phyloP scores from a whole-genome alignment of 2,888 invertebrate species.

The Germaria angustata region DNA sequence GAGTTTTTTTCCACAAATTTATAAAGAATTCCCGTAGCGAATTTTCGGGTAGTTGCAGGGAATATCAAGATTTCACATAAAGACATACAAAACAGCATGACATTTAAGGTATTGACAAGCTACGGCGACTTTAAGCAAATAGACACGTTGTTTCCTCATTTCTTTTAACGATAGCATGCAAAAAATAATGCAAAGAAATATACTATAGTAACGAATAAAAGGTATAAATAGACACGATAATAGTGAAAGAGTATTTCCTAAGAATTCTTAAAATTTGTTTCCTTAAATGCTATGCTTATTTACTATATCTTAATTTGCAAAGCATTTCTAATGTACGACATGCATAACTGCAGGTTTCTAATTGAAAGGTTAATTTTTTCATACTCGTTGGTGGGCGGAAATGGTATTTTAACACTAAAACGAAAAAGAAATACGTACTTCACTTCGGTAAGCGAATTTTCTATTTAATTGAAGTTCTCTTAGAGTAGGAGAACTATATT shows the following conservation, averaged over 20 bases:
- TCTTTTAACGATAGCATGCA: constrained; percentile 24
- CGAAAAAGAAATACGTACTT: no score
- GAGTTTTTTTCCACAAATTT: constrained; percentile 12
- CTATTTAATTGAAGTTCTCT: no score
- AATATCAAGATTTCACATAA: constrained; percentile 63
- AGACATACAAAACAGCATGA: constrained; percentile 59
- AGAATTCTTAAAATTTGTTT: constrained; percentile 13
- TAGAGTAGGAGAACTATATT: no score
- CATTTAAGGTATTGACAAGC: constrained; percentile 45
- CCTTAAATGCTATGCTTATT: not conserved
- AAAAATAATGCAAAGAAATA: constrained; percentile 35
- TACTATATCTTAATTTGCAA: not conserved
- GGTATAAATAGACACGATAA: not conserved
- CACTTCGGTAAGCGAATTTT: no score
- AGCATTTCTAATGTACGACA: not conserved
- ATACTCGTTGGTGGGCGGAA: constrained; percentile 1
- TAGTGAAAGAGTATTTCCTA: not conserved
- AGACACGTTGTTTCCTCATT: constrained; percentile 24
- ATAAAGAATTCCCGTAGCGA: constrained; percentile 57
- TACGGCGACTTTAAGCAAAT: constrained; percentile 30
- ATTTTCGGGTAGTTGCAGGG: constrained; percentile 67
- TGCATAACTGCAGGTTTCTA: not conserved
- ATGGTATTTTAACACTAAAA: not conserved
- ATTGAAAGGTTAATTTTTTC: not conserved
- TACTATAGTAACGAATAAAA: not conserved